Conservation (phyloP, 1,140 invertebrate genomes). For the Reticulitermes speratus region DNA sequence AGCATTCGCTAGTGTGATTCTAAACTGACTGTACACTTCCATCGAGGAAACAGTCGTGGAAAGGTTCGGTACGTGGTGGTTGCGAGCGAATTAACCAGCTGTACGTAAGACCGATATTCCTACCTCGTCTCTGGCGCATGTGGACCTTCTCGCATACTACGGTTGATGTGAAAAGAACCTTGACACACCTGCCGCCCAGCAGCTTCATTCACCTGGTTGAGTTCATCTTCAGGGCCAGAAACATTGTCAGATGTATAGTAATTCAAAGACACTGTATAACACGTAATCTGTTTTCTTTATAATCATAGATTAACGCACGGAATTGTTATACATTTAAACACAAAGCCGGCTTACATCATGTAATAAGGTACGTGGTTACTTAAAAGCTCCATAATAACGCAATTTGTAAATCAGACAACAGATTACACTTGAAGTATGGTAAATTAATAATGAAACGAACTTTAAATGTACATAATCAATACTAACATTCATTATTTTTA, state of each 20-base stretch:
- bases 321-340: neutral
- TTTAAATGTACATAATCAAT: neutral
- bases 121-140: neutral
- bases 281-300: neutral
- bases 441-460: neutral
- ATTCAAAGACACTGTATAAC: neutral
- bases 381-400: neutral
- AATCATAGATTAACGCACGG: neutral
- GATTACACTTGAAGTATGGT: neutral
- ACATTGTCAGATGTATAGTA: neutral
- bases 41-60: neutral
- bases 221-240: neutral
- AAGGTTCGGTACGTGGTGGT: neutral
- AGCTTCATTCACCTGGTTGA: conserved; percentile 6
- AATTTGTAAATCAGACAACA: neutral
- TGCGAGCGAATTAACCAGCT: neutral
- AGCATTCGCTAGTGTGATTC: neutral
- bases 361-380: neutral
- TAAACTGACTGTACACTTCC: neutral
- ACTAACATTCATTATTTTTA: neutral
- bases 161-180: neutral
- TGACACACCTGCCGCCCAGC: conserved; percentile 20
- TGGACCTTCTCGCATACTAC: neutral
- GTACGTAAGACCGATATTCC: neutral
- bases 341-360: neutral